Evolutionary conservation across 2,888 invertebrate genomes (phyloP).

Genomic region (Melanostoma mellinum): DNA sequence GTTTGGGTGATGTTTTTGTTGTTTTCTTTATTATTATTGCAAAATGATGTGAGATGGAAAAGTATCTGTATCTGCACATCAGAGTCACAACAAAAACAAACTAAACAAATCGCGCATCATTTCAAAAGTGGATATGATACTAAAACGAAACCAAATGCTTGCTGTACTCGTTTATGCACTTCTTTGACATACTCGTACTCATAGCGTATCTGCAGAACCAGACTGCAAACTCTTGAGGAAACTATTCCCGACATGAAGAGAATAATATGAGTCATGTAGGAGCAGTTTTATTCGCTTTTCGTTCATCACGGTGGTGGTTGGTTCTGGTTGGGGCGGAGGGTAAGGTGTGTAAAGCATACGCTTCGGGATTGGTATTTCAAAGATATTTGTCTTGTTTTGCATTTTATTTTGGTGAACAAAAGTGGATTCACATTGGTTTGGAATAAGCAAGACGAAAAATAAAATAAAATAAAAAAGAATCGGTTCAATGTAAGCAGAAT

Average conservation of each 20-base stretch:
- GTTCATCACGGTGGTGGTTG: neutral
- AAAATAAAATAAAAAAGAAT: neutral
- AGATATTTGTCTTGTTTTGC: constrained; percentile 50
- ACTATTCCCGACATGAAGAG: neutral
- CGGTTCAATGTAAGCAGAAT: constrained; percentile 38
- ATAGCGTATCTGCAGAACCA: constrained; percentile 8
- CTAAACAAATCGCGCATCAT: constrained; percentile 47
- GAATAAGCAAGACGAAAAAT: constrained; percentile 1
- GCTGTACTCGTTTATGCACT: constrained; percentile 9
- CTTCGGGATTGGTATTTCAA: constrained; percentile 38
- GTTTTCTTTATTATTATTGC: constrained; percentile 19
- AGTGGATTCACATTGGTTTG: constrained; percentile 36
- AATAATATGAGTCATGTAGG: constrained; percentile 41
- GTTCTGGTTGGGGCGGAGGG: neutral
- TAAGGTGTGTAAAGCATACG: neutral
- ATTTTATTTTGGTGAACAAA: constrained; percentile 43
- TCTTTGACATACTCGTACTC: constrained; percentile 2
- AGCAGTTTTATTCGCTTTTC: constrained; percentile 22
- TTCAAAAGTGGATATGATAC: constrained; percentile 24
- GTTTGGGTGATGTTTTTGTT: constrained; percentile 31
- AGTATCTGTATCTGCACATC: constrained; percentile 46
- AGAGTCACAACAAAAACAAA: constrained; percentile 21
- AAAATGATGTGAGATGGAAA: constrained; percentile 36
- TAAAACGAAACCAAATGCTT: neutral
- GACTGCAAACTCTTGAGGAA: constrained; percentile 14